phyloP scores from a whole-genome alignment of 2,113 vertebrate genomes.

The Microtus ochrogaster region DNA sequence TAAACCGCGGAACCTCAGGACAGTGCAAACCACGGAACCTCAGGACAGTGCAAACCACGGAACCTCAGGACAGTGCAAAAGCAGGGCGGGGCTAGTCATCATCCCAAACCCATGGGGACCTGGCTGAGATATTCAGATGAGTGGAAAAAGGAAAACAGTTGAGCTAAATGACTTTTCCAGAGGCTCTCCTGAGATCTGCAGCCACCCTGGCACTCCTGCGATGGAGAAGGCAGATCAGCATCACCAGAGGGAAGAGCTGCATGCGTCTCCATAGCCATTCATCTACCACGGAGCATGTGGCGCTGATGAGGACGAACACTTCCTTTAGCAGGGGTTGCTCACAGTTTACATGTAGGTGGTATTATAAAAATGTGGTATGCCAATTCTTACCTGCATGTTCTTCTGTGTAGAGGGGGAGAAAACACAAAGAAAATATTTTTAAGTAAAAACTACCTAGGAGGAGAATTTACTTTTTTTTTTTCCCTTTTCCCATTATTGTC shows the following conservation, averaged over 20 bases:
- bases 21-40: too few relatives aligned
- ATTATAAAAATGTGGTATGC: background rate
- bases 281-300: background rate
- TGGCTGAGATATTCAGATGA: background rate
- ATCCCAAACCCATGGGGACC: background rate
- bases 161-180: background rate
- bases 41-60: too few relatives aligned
- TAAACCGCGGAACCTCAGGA: background rate
- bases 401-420: background rate
- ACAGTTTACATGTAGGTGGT: background rate
- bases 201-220: background rate
- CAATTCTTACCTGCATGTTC: background rate
- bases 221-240: background rate
- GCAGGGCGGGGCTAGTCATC: background rate
- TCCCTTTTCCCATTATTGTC: slow-evolving; percentile 1
- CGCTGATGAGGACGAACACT: background rate
- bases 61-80: background rate
- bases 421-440: slow-evolving; percentile 18
- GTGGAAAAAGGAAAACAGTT: background rate
- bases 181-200: background rate
- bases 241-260: background rate
- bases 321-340: background rate
- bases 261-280: background rate
- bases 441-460: background rate
- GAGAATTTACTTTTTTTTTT: background rate